Conservation (phyloP, 2,113 vertebrate species). For the Rhineura floridana region DNA sequence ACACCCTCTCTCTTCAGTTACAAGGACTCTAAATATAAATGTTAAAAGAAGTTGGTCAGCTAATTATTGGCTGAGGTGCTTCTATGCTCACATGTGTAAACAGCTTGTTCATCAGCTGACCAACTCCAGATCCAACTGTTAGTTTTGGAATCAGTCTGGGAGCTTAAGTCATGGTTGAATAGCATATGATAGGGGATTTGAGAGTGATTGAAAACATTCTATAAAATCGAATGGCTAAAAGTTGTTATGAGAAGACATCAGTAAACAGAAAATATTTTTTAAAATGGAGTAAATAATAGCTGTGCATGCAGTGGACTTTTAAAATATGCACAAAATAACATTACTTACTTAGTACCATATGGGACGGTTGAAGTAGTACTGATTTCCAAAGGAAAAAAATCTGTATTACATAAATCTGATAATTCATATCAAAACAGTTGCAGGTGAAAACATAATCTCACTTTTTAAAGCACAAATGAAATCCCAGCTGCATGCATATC, state of each 20-base stretch:
- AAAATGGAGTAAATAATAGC: background rate
- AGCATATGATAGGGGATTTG: background rate
- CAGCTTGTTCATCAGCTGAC: background rate
- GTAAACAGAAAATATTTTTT: slow-evolving; percentile 11
- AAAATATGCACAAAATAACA: background rate
- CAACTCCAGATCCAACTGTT: background rate
- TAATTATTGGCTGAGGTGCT: slow-evolving; percentile 8
- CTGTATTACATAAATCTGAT: background rate
- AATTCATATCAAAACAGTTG: background rate
- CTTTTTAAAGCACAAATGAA: background rate
- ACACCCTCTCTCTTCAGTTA: background rate
- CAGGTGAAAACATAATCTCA: background rate
- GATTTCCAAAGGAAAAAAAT: background rate
- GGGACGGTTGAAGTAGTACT: background rate
- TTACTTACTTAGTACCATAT: background rate
- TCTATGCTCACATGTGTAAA: background rate
- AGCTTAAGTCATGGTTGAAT: slow-evolving; percentile 23
- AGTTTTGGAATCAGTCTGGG: background rate
- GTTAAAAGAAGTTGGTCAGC: fast-evolving
- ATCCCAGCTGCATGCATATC: background rate
- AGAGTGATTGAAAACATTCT: slow-evolving; percentile 6
- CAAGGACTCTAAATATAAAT: background rate
- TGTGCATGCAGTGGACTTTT: background rate
- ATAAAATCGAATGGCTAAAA: slow-evolving; percentile 23
- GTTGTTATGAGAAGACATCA: slow-evolving; percentile 8